These are phyloP conservation scores for Sesamia inferens DNA, from an alignment of 2,888 invertebrate genomes.

Conservation along the genomic window DNA sequence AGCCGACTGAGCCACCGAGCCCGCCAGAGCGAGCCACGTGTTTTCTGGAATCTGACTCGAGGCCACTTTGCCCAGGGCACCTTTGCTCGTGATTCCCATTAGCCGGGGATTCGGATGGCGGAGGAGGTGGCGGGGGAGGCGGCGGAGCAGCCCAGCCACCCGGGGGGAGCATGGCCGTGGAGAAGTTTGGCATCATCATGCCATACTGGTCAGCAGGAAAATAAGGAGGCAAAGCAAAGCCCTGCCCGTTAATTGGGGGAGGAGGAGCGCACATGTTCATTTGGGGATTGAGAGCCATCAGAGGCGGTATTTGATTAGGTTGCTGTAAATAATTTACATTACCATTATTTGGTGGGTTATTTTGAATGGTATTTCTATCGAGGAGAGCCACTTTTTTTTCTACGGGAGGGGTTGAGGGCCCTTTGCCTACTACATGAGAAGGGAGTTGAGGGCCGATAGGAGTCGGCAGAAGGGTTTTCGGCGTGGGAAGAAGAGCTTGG, in stretches of 20 bases:
- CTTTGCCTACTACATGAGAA: slow-evolving; percentile 66
- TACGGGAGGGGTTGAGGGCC: slow-evolving; percentile 69
- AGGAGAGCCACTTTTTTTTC: slow-evolving; percentile 31
- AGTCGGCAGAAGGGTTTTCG: slow-evolving; percentile 75
- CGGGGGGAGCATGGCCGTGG: slow-evolving; percentile 70
- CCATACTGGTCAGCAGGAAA: slow-evolving; percentile 84
- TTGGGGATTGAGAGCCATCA: slow-evolving; percentile 85
- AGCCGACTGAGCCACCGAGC: slow-evolving; percentile 64
- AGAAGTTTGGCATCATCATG: slow-evolving; percentile 80
- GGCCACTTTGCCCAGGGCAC: slow-evolving; percentile 83
- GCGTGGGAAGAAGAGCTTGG: slow-evolving; percentile 75
- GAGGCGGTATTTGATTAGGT: slow-evolving; percentile 79
- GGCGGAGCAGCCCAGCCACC: slow-evolving; percentile 80
- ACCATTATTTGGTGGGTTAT: slow-evolving; percentile 60
- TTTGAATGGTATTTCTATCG: slow-evolving; percentile 57
- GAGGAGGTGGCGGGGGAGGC: slow-evolving; percentile 84
- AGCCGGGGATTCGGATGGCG: slow-evolving; percentile 72
- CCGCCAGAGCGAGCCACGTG: slow-evolving; percentile 77
- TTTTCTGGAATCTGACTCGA: slow-evolving; percentile 88
- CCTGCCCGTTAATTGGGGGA: slow-evolving; percentile 78
- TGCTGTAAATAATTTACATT: slow-evolving; percentile 65
- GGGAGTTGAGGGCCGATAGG: slow-evolving; percentile 81
- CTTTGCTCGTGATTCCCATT: slow-evolving; percentile 77
- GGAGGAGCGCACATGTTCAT: slow-evolving; percentile 84
- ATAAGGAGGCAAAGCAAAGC: slow-evolving; percentile 82